A percentile compares a stretch with the other conserved stretches of the same genome.
Evolutionary conservation across 1,140 invertebrate species (phyloP).

Genomic region (Sinella curviseta): DNA sequence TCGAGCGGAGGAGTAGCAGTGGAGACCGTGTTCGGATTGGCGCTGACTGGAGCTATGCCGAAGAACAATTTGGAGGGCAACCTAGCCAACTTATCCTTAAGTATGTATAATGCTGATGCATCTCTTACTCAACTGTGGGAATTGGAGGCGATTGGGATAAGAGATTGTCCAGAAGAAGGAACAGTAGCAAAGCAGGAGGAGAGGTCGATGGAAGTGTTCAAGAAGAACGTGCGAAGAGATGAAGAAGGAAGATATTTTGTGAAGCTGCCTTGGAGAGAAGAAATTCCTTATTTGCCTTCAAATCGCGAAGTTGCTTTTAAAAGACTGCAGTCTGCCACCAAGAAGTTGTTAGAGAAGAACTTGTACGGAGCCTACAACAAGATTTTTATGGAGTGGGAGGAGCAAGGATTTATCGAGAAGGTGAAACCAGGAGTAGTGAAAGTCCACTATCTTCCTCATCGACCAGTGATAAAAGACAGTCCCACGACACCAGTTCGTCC

Average conservation of each 20-base stretch:
- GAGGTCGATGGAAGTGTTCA: neutral
- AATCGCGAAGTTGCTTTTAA: neutral
- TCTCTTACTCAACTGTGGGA: too few relatives aligned
- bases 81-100: too few relatives aligned
- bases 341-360: neutral
- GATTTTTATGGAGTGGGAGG: neutral
- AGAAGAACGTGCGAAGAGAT: neutral
- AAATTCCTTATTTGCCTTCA: constrained; percentile 4
- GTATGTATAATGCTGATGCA: too few relatives aligned
- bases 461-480: neutral
- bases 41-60: too few relatives aligned
- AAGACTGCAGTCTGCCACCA: neutral
- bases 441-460: neutral
- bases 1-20: too few relatives aligned
- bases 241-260: neutral
- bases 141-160: too few relatives aligned
- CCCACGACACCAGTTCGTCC: neutral
- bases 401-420: neutral
- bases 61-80: too few relatives aligned
- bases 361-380: neutral
- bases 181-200: neutral
- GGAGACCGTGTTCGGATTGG: too few relatives aligned
- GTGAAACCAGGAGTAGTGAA: neutral
- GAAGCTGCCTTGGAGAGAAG: neutral
- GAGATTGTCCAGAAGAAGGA: neutral